Base-by-base conservation (phyloP, 2,888 invertebrate species). In the Dicyrtomina minuta region DNA sequence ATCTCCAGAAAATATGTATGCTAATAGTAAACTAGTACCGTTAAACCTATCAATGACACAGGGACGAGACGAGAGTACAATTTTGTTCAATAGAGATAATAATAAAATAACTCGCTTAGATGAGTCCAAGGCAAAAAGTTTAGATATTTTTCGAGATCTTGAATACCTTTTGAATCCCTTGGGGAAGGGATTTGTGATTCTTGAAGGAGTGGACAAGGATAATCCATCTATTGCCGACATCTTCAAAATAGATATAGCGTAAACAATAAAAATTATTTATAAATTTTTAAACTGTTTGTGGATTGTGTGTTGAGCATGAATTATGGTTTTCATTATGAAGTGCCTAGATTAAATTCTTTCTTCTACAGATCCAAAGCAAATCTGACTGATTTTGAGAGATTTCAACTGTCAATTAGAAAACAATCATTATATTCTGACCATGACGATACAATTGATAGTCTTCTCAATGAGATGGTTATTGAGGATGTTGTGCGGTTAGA, bases 331-430 rank as follows among this genome's bases (percentile, higher is more conserved):
- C 10, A 56, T 26, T 22, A 39, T 49, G n/a, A 56, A n/a, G 22
- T 66, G 56, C 61, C 15, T 39, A 24, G 69, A 55, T 71, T 76
- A 67, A 72, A 66, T n/a, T n/a, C n/a, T n/a, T n/a, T n/a, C n/a
- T 75, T 80, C 81, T 79, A 76, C 87, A 93, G 93, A 79, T 84
- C 86, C 66, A 75, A 73, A 72, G 70, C 77, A 79, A 92, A 93
- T 83, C 87, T 88, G 79, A 90, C 91, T 46, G 87, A 88, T 79
- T 86, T 94, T 84, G 94, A 96, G 83, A 87, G 86, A 81, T 97
- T 97, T 84, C 96, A 98, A 81, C 84, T 91, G 81, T 88, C 89
- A 81, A 96, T 98, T 81, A 89, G 92, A 65, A 92, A 92, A 81
- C 89, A 90, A 80, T 92, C 92, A 82, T 85, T 98, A 66, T 98